Base-by-base conservation (phyloP, 2,113 vertebrate genomes). In the Plecturocebus donacophilus region DNA sequence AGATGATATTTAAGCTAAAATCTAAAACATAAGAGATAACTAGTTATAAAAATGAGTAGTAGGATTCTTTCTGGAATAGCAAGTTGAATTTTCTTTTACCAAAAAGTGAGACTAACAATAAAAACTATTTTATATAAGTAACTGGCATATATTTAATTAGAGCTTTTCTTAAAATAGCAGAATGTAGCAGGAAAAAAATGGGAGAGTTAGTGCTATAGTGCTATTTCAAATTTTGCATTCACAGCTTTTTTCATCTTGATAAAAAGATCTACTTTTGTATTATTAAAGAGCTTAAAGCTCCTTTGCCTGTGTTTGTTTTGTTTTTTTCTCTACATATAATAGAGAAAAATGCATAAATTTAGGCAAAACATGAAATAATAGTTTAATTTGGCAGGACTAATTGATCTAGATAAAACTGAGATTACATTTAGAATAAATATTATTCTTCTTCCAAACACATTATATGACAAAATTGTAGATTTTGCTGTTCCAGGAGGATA, bases 361-460 rank as follows among this genome's bases (percentile, higher is more conserved):
- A 73, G 32, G 61, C 14, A 27, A 82, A 94, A 84, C 5, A 30
- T 42, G 1, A 80, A 80, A 84, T 70, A 83, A 81, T 66, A 45
- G 14, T 40, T 93, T 95, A 86, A 84, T 80, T 91, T 76, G n/a
- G 73, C 11, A 80, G 10, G 45, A 70, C 12, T 58, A 80, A 90
- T 90, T 95, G 92, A 81, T 93, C 25, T 47, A 54, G 20, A 80
- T 38, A 80, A 96, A 73, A 68, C 35, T 47, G n/a, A 89, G 81
- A 47, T 17, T 70, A 86, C 92, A 80, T 87, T 90, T 87, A 84
- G 35, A 66, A 40, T 87, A 90, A 76, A 68, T 76, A 66, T 42
- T 12, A 7, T 2, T 23, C 13, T 3, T 89, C 1, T 87, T 56
- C 27, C 70, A 61, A 17, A 49, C 68, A 64, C 0, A 32, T 87